phyloP scores from a whole-genome alignment of 2,888 invertebrate genomes.

The Pinctada fucata region DNA sequence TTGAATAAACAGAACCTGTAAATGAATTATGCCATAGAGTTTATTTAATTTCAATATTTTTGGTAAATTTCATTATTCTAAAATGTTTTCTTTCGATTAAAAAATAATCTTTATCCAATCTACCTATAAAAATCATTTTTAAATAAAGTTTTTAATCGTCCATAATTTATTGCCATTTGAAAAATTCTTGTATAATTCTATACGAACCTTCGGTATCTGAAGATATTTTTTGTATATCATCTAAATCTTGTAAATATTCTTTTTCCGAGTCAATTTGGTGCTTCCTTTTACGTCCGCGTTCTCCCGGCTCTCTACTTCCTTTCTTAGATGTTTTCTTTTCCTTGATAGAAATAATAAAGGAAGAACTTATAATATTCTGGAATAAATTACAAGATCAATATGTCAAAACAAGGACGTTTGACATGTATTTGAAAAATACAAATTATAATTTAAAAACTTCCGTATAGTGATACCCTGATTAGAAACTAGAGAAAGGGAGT shows the following conservation, averaged over 20 bases:
- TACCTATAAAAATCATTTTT: too few relatives aligned
- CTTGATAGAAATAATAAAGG: constrained; percentile 5
- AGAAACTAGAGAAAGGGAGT: too few relatives aligned
- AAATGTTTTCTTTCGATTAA: too few relatives aligned
- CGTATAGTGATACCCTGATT: too few relatives aligned
- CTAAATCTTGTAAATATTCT: constrained; percentile 22
- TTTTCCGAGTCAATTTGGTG: constrained; percentile 24
- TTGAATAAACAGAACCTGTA: constrained; percentile 65
- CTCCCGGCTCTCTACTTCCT: constrained; percentile 28
- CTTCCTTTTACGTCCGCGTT: constrained; percentile 36
- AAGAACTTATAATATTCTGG: background rate
- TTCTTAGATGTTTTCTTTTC: constrained; percentile 39
- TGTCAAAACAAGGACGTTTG: background rate
- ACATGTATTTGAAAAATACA: background rate
- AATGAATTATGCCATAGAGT: constrained; percentile 7
- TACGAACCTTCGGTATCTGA: constrained; percentile 35
- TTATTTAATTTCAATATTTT: too few relatives aligned
- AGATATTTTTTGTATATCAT: constrained; percentile 26
- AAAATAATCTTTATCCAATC: too few relatives aligned
- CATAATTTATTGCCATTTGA: too few relatives aligned
- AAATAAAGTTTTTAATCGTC: too few relatives aligned
- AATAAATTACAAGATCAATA: background rate
- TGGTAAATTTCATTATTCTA: too few relatives aligned
- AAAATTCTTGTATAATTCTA: too few relatives aligned
- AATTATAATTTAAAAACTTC: too few relatives aligned